Evolutionary conservation across 2,113 vertebrate genomes (phyloP).

Genomic region (Dicerorhinus sumatrensis): DNA sequence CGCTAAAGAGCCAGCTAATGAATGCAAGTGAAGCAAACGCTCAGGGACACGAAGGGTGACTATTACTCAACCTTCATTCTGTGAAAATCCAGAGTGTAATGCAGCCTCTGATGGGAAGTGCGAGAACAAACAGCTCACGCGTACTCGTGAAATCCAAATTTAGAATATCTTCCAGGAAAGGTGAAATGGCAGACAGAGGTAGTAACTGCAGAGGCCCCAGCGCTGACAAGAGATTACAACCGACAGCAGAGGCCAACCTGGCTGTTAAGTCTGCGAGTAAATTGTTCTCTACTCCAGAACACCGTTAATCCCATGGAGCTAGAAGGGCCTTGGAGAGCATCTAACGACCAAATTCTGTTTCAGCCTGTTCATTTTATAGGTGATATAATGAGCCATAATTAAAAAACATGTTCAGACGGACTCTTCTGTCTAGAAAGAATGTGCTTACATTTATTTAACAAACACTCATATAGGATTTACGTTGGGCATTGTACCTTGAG

Average conservation of each 20-base stretch:
- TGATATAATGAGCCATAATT: background rate
- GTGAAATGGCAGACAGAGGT: background rate
- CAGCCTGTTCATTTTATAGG: background rate
- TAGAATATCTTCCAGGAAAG: background rate
- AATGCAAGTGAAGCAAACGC: rapidly evolving
- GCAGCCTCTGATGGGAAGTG: background rate
- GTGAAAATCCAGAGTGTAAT: background rate
- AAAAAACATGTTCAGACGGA: background rate
- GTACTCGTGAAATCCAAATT: background rate
- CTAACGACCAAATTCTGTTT: background rate
- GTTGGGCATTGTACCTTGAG: background rate
- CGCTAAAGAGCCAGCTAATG: background rate
- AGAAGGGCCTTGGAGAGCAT: background rate
- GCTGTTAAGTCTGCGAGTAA: no score
- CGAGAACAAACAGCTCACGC: background rate
- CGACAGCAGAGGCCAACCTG: background rate
- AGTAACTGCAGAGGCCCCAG: background rate
- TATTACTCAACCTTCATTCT: background rate
- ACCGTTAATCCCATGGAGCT: background rate
- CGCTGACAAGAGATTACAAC: background rate
- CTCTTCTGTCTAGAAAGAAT: background rate
- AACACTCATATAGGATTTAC: background rate
- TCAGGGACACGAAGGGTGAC: rapidly evolving
- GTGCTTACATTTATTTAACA: background rate
- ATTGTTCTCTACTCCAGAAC: background rate